Base-by-base conservation (phyloP, 2,797 vertebrate species). In the Sebastes oblongus region DNA sequence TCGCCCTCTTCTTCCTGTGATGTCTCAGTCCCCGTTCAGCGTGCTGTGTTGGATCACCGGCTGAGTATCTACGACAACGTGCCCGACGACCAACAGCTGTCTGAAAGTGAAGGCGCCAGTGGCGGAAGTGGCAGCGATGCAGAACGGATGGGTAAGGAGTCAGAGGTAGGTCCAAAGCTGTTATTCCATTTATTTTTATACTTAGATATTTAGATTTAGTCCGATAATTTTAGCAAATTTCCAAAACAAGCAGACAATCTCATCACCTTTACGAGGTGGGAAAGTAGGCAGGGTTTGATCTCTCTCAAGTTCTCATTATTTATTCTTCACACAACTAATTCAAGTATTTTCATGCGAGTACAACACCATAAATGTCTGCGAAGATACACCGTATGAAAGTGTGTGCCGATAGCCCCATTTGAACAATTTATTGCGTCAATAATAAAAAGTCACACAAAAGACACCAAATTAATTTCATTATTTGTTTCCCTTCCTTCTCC, bases 1-100 rank as follows among this genome's bases (percentile, higher is more conserved):
- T 55, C 58, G 0, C 30, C 75, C 0, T 62, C 76, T 3, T 50
- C 76, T 1, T 22, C 73, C n/a, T 7, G 66, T 5, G 71, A 83
- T 12, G 84, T 16, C 30, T 78, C 30, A 68, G 86, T 8, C 81
- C 91, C 2, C 4, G 85, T 88, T 8, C 91, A 91, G 0, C 72
- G 87, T 13, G 65, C 77, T 0, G 9, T 34, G 4, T 39, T 86
- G 2, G 91, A 95, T 25, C 94, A 96, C 39, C 94, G 97, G 6
- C 77, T 94, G 25, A 98, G 97, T 11, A 72, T 98, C 75, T 98
- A 98, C 10, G 97, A 98, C 93, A 98, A 98, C 64, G 90, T 98
- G 22, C 96, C 96, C 0, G 86, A 54, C 24, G 84, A 59, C 55
- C 56, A 65, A 72, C 93, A 70, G 69, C 86, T n/a, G 46, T 83